Percentiles rank a stretch among this genome's conserved stretches.
Evolutionary conservation across 2,888 invertebrate genomes (phyloP).

Genomic region (Pteria penguin): DNA sequence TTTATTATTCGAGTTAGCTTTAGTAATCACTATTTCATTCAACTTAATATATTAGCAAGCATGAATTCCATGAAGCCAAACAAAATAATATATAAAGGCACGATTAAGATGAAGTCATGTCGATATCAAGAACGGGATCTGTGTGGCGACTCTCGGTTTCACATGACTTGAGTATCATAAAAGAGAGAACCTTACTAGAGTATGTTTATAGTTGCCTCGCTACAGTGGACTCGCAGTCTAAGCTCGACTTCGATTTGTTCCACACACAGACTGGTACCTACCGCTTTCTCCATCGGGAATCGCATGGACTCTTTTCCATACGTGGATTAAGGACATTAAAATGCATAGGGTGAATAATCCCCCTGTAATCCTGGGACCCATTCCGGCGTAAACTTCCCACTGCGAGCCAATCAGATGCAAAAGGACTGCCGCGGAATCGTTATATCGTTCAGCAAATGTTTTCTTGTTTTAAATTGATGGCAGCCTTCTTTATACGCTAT

Average conservation of each 20-base stretch:
- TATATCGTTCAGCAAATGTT: slow-evolving; percentile 38
- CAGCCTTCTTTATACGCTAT: slow-evolving; percentile 14
- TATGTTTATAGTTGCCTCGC: neutral
- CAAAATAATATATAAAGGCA: too few relatives aligned
- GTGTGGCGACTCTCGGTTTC: neutral
- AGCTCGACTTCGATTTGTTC: neutral
- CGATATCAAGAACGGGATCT: neutral
- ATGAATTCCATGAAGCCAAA: too few relatives aligned
- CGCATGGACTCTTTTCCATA: slow-evolving; percentile 6
- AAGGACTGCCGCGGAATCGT: slow-evolving; percentile 43
- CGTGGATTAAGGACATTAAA: slow-evolving; percentile 43
- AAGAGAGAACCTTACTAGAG: too few relatives aligned
- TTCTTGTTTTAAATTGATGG: slow-evolving; percentile 29
- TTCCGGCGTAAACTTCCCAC: neutral
- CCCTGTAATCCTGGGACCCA: slow-evolving; percentile 33
- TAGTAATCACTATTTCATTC: too few relatives aligned
- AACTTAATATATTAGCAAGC: too few relatives aligned
- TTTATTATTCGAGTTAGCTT: too few relatives aligned
- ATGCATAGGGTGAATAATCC: slow-evolving; percentile 45
- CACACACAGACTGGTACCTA: neutral
- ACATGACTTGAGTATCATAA: neutral
- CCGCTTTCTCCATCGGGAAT: neutral
- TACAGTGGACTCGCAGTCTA: neutral
- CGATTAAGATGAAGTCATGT: too few relatives aligned
- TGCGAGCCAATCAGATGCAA: slow-evolving; percentile 20